phyloP scores from a whole-genome alignment of 2,888 invertebrate species.

The Digitonthophagus gazella region DNA sequence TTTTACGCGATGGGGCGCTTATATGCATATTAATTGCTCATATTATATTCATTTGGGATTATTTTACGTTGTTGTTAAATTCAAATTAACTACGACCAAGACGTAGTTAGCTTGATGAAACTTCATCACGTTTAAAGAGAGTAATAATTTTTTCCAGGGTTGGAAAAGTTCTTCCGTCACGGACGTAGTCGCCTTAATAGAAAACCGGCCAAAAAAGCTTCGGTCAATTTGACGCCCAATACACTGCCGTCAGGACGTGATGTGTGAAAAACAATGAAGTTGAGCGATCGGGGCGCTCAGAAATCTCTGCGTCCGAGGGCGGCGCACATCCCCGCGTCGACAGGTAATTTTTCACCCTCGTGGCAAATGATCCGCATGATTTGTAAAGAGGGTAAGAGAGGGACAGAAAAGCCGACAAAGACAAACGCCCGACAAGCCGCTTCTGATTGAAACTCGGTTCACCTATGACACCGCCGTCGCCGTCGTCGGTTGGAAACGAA shows the following conservation, averaged over 20 bases:
- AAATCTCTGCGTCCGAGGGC: background rate
- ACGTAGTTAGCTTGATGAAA: background rate
- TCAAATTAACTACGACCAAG: background rate
- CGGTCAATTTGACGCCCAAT: background rate
- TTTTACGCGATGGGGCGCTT: background rate
- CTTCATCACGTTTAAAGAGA: too few species aligned
- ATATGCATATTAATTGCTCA: background rate
- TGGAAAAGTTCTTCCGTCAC: background rate
- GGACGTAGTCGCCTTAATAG: background rate
- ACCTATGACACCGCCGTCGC: background rate
- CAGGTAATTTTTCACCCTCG: background rate
- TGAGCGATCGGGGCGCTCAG: background rate
- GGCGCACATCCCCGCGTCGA: background rate
- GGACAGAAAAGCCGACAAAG: background rate
- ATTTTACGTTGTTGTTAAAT: background rate
- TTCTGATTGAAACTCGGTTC: background rate
- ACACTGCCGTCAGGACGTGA: background rate
- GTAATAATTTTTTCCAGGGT: too few species aligned
- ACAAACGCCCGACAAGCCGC: too few species aligned
- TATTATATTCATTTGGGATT: background rate
- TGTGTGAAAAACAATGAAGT: background rate
- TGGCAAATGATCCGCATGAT: background rate
- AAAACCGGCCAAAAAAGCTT: background rate
- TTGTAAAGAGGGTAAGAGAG: background rate
- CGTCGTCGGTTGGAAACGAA: background rate